phyloP scores from a whole-genome alignment of 2,888 invertebrate species.

The Drosophila aldrichi region DNA sequence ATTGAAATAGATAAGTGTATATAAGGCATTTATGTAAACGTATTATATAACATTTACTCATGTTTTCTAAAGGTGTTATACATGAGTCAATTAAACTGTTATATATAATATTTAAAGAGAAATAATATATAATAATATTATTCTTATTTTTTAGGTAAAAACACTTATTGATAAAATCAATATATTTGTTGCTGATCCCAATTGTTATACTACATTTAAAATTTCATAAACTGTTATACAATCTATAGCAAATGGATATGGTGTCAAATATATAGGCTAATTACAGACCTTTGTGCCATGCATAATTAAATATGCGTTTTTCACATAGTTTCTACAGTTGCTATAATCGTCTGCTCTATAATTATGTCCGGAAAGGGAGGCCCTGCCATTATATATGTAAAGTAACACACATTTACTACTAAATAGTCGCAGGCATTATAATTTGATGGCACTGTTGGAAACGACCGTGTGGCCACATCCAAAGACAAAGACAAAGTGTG shows the following conservation, averaged over 20 bases:
- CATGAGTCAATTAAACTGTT: not conserved
- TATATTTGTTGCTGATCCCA: too few species aligned
- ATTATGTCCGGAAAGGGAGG: constrained; percentile 34
- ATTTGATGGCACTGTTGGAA: constrained; percentile 79
- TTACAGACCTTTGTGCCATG: constrained; percentile 19
- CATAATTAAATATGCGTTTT: constrained; percentile 37
- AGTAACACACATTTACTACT: constrained; percentile 78
- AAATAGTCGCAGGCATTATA: constrained; percentile 75
- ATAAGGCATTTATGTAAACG: not conserved
- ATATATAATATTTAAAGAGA: not conserved
- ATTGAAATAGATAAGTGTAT: constrained; percentile 18
- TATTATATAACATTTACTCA: too few species aligned
- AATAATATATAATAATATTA: too few species aligned
- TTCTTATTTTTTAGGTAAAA: too few species aligned
- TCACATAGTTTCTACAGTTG: constrained; percentile 14
- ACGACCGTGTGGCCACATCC: constrained; percentile 23
- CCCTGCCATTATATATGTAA: constrained; percentile 37
- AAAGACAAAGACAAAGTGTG: constrained; percentile 25
- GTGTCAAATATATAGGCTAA: constrained; percentile 22
- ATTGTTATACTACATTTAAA: too few species aligned
- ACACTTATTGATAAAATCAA: too few species aligned
- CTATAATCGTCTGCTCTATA: constrained; percentile 34
- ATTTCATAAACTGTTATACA: not conserved
- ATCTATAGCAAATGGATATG: not conserved
- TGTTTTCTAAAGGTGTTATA: not conserved